A percentile compares a stretch with the other conserved stretches of the same genome.
Conservation (phyloP, 2,888 invertebrate species). For the Polydrusus tereticollis region DNA sequence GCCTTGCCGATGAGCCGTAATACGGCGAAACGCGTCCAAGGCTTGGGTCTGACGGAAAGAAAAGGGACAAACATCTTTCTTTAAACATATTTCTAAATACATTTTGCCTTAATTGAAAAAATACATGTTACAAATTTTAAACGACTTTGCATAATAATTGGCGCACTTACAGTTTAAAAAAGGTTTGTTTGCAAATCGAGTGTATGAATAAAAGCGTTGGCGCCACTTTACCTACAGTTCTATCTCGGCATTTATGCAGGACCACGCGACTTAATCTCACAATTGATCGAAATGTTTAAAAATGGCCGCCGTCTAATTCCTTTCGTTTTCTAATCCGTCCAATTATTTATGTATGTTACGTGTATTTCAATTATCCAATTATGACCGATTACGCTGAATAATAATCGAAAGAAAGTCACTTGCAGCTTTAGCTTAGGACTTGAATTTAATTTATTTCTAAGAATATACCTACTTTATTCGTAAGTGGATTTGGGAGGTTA, state of each 20-base stretch:
- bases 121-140: too few relatives aligned
- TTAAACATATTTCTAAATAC: too few relatives aligned
- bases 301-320: conserved; percentile 4
- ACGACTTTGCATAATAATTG: too few relatives aligned
- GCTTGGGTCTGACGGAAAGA: too few relatives aligned
- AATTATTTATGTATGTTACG: conserved; percentile 21
- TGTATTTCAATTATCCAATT: conserved; percentile 18
- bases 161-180: too few relatives aligned
- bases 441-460: background rate
- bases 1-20: too few relatives aligned
- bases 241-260: background rate
- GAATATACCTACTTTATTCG: background rate
- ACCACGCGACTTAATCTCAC: conserved; percentile 2
- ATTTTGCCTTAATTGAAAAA: too few relatives aligned
- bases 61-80: too few relatives aligned
- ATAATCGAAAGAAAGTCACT: conserved; percentile 13
- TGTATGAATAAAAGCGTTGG: background rate
- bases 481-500: conserved; percentile 3
- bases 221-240: conserved; percentile 10
- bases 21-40: too few relatives aligned
- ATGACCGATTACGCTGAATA: conserved; percentile 10
- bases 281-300: conserved; percentile 4
- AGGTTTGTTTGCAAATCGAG: background rate
- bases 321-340: conserved; percentile 16
- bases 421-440: background rate